phyloP scores from a whole-genome alignment of 2,797 vertebrate genomes.

The Mionectes olivaceus region DNA sequence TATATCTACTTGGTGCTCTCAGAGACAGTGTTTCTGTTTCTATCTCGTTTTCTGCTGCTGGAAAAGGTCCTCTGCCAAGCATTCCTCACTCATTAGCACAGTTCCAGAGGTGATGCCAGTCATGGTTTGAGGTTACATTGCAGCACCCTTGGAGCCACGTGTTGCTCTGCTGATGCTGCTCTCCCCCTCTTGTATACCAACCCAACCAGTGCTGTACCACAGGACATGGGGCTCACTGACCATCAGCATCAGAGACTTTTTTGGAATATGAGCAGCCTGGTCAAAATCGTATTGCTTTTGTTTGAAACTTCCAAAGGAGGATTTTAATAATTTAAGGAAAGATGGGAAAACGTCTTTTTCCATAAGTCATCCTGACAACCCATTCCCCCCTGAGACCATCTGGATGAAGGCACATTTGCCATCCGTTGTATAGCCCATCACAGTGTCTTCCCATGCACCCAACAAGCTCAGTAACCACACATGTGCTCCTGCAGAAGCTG shows the following conservation, averaged over 20 bases:
- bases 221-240: neutral
- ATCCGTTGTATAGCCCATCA: neutral
- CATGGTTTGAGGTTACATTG: rapidly evolving
- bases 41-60: neutral
- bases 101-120: neutral
- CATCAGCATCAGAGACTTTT: rapidly evolving
- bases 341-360: neutral
- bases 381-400: neutral
- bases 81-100: neutral
- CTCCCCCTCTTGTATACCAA: neutral
- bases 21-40: neutral
- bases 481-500: neutral
- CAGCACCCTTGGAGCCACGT: rapidly evolving
- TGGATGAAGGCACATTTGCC: neutral
- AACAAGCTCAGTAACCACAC: neutral
- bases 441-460: neutral
- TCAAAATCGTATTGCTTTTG: neutral
- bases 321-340: neutral
- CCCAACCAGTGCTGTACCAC: rapidly evolving
- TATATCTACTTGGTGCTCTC: rapidly evolving
- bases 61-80: neutral
- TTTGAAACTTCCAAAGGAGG: neutral
- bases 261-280: neutral
- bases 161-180: neutral
- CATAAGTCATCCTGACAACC: neutral